phyloP scores from a whole-genome alignment of 2,888 invertebrate genomes.

The Oscheius sp. region DNA sequence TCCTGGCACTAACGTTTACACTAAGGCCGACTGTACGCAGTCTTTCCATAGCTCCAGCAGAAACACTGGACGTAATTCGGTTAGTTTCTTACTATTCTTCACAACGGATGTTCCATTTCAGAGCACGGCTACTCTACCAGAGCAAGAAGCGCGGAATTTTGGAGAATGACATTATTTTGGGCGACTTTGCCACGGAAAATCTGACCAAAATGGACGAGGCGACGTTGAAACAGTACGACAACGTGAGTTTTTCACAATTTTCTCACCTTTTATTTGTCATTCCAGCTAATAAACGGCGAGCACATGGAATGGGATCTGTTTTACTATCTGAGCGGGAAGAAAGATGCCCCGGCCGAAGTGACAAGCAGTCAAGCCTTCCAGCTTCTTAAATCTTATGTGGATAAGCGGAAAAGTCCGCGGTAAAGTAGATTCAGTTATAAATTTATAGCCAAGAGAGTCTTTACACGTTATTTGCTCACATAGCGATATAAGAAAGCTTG shows the following conservation, averaged over 20 bases:
- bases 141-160: slow-evolving; percentile 73
- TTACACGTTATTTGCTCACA: too few relatives aligned
- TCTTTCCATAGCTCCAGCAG: not conserved
- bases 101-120: slow-evolving; percentile 18
- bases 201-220: slow-evolving; percentile 53
- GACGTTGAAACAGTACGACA: slow-evolving; percentile 66
- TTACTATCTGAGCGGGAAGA: slow-evolving; percentile 68
- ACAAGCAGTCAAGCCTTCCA: slow-evolving; percentile 53
- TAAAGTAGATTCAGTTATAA: slow-evolving; percentile 5
- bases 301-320: slow-evolving; percentile 73
- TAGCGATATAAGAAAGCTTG: too few relatives aligned
- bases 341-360: slow-evolving; percentile 57
- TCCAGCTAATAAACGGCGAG: slow-evolving; percentile 69
- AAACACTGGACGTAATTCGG: slow-evolving; percentile 21
- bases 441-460: not conserved
- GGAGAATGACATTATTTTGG: slow-evolving; percentile 72
- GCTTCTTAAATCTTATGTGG: slow-evolving; percentile 61
- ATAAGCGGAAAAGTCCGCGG: slow-evolving; percentile 49
- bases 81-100: slow-evolving; percentile 1
- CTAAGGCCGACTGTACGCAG: not conserved
- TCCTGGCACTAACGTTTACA: not conserved
- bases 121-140: slow-evolving; percentile 66
- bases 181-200: slow-evolving; percentile 71
- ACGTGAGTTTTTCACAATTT: slow-evolving; percentile 36
- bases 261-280: not conserved